Evolutionary conservation across 2,113 vertebrate genomes (phyloP), one percentile per base, ranked within the genome.

Genomic region (Megaceryle maxima): DNA sequence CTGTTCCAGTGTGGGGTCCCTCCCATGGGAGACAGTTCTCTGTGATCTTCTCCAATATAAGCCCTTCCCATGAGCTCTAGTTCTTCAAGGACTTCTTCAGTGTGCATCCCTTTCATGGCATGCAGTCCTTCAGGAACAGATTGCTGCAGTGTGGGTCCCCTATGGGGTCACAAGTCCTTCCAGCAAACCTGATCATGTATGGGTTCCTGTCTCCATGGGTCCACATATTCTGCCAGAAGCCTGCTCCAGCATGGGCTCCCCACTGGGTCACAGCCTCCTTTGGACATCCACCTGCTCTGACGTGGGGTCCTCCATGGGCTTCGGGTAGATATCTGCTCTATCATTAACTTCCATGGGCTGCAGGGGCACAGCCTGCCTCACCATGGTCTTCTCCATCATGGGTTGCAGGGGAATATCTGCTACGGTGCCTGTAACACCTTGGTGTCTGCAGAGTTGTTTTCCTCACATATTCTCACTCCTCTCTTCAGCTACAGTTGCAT

Each of bases 141-240:
- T 33, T 78, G 7, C 25, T 79, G 25, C 39, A 43, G 28, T 0
- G 0, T 13, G 21, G 10, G 21, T 35, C 5, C 10, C 16, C 29
- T 11, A 6, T 9, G 15, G n/a, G 12, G 24, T 31, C 43, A 21
- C 10, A 26, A 10, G 2, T 19, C 41, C 56, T 16, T 46, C 1
- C 7, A 59, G 4, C 6, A 46, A 20, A 6, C 20, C 37, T 78
- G 26, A 2, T 66, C 33, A 8, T 13, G 19, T 1, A 0, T 6
- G 17, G 10, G 12, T 10, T 67, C 9, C 13, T 44, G 18, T 43
- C 18, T 66, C 39, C 50, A 51, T 25, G 22, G 24, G 22, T 35
- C 63, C 33, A 18, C 10, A 26, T 5, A 2, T 19, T 31, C 63
- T 17, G 55, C 1, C 6, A 60, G 5, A 37, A 20, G 4, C 20